Evolutionary conservation across 2,113 vertebrate genomes (phyloP), one percentile per base, ranked within the genome.

Genomic region (Upupa epops): DNA sequence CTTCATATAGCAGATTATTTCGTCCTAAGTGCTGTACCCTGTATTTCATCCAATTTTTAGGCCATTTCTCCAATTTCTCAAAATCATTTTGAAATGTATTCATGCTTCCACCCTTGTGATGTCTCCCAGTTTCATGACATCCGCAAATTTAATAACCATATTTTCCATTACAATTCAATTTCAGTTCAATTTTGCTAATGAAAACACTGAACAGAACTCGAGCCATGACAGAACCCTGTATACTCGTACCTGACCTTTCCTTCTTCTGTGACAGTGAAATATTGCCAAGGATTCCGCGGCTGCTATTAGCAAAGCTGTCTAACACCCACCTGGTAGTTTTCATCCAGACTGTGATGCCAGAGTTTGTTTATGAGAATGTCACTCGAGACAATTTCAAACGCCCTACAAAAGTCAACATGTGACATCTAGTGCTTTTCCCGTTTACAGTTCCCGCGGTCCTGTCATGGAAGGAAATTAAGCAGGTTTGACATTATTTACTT

Each of bases 101-200:
- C 45, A 81, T 90, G 17, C 13, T 34, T 78, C 58, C 24, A 69
- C 61, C 86, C 70, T 90, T 93, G 58, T 68, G 73, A 81, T 93
- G 58, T 68, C 40, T 88, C 65, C 86, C 83, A 56, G 40, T 60
- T 93, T 78, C 61, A 36, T 84, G 83, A 90, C 76, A 90, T 73
- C 65, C 74, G n/a, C 31, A 86, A 90, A 95, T 89, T 82, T 82
- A 92, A 93, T 95, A 86, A 89, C 2, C 8, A 7, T 72, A 78
- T 81, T 90, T 92, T 90, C 70, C 45, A 86, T 82, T 94, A 84
- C 61, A 82, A 95, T 94, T 86, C 40, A 86, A 94, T 96, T 94
- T 75, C 54, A 46, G 6, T 72, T 93, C 92, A 90, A 90, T 96
- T 90, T 89, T n/a, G 45, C 84, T 96, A 93, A 94, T 94, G 84